Percentiles rank a stretch among this genome's conserved stretches.
Conservation (phyloP, 1,140 invertebrate genomes). For the Daktulosphaira vitifoliae region DNA sequence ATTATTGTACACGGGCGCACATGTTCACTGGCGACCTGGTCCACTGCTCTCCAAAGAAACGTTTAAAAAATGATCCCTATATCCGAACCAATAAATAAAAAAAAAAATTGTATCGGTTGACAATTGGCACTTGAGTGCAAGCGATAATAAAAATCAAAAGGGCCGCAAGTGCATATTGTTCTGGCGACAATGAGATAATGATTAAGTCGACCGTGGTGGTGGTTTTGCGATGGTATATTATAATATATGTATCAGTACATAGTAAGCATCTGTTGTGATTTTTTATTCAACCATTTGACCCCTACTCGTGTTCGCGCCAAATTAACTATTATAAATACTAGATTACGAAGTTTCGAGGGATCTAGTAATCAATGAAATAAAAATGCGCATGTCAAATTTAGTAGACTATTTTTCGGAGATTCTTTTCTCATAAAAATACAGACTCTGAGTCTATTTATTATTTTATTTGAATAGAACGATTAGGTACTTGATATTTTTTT, state of each 20-base stretch:
- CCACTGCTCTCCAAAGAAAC: background rate
- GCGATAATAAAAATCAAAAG: slow-evolving; percentile 8
- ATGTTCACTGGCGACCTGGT: slow-evolving; percentile 21
- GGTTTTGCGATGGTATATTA: too few species aligned
- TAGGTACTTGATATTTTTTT: too few species aligned
- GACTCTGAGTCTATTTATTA: too few species aligned
- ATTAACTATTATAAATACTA: too few species aligned
- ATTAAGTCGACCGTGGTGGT: slow-evolving; percentile 4
- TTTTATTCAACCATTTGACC: background rate
- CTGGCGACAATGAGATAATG: slow-evolving; percentile 31
- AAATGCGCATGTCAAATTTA: background rate
- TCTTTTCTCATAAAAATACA: too few species aligned
- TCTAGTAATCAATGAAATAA: background rate
- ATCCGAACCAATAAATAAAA: slow-evolving; percentile 5
- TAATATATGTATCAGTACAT: background rate
- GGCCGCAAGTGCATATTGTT: background rate
- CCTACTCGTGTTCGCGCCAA: background rate
- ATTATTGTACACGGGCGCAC: slow-evolving; percentile 23
- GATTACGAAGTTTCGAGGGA: too few species aligned
- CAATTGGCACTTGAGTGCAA: slow-evolving; percentile 21
- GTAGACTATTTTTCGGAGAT: too few species aligned
- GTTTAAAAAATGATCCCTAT: background rate
- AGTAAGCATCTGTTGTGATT: slow-evolving; percentile 16
- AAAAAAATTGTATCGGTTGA: slow-evolving; percentile 10
- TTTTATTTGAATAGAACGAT: too few species aligned